Evolutionary conservation across 1,140 invertebrate genomes (phyloP).

Genomic region (Gonatopus flavifemur): DNA sequence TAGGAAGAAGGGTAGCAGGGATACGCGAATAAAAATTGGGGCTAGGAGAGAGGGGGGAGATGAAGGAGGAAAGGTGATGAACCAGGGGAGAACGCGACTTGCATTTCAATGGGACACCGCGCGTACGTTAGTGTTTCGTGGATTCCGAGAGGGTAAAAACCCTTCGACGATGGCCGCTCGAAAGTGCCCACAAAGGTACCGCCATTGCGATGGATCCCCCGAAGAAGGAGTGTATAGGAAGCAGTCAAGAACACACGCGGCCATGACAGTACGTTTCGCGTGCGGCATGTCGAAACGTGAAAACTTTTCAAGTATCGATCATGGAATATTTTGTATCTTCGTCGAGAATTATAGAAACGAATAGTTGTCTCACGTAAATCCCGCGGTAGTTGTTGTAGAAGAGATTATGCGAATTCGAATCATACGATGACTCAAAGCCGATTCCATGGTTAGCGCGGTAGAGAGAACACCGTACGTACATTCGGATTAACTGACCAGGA

Average conservation of each 20-base stretch:
- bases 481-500: neutral
- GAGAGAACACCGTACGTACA: no score
- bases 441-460: no score
- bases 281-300: constrained; percentile 4
- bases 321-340: no score
- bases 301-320: no score
- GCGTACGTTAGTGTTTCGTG: constrained; percentile 46
- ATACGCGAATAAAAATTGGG: constrained; percentile 4
- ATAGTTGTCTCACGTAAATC: no score
- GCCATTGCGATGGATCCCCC: constrained; percentile 40
- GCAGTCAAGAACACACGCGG: constrained; percentile 1
- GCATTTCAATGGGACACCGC: constrained; percentile 43
- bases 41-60: constrained; percentile 5
- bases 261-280: constrained; percentile 18
- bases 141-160: constrained; percentile 48
- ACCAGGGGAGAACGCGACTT: constrained; percentile 39
- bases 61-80: constrained; percentile 24
- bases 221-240: no score
- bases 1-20: neutral
- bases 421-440: no score
- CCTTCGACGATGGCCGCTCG: constrained; percentile 32
- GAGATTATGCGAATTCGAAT: no score
- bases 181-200: constrained; percentile 37
- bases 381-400: no score
- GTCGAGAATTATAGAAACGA: no score